phyloP scores from a whole-genome alignment of 2,888 invertebrate species.

The Lithophane leautieri region DNA sequence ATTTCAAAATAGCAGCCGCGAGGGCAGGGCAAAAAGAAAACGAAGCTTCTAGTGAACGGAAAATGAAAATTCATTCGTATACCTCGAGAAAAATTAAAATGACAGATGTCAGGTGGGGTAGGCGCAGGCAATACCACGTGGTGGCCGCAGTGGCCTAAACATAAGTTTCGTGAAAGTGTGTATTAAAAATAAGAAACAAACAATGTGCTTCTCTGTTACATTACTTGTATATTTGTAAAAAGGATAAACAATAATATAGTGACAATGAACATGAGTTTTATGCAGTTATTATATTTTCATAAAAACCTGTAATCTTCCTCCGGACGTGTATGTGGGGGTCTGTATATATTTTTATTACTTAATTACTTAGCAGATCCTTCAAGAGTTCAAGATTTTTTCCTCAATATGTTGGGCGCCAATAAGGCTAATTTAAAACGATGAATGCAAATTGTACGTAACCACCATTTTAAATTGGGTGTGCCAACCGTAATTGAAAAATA shows the following conservation, averaged over 20 bases:
- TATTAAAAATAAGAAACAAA: neutral
- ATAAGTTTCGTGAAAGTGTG: neutral
- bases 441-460: neutral
- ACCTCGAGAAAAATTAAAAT: neutral
- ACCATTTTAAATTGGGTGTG: neutral
- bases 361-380: neutral
- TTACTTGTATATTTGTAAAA: conserved; percentile 17
- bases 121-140: conserved; percentile 6
- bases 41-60: neutral
- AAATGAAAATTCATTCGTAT: neutral
- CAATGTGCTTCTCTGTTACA: conserved; percentile 16
- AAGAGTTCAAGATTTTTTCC: neutral
- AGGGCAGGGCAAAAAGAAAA: neutral
- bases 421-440: conserved; percentile 3
- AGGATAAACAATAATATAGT: neutral
- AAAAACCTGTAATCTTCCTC: neutral
- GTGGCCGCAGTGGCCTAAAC: neutral
- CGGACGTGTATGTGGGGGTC: conserved; percentile 19
- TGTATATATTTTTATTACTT: conserved; percentile 10
- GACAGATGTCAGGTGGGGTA: conserved; percentile 14
- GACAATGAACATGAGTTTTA: conserved; percentile 7
- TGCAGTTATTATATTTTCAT: conserved; percentile 15
- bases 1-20: neutral
- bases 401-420: conserved; percentile 1
- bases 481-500: neutral